Base-by-base conservation (phyloP, 1,140 invertebrate genomes). In the Trichomalopsis sarcophagae region DNA sequence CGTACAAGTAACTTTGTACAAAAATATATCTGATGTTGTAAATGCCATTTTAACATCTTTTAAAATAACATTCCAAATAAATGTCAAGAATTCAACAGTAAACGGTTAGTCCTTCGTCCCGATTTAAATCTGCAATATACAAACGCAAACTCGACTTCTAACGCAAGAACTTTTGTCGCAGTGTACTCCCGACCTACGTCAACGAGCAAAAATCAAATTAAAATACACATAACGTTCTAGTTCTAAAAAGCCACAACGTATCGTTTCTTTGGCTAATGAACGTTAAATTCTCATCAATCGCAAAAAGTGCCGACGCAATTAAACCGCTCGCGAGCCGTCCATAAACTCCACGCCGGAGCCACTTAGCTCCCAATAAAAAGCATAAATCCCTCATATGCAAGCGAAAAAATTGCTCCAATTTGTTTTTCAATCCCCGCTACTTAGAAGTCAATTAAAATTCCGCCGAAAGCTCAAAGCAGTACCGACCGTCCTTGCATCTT, bases 361-460 rank as follows among this genome's bases (percentile, higher is more conserved):
- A 71, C 23, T 71, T 71, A 71, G 10, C 11, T 71, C 27, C 30
- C 13, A 71, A 71, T 71, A 71, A 71, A 33, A 27, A 33, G 68
- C 68, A 71, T 71, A 27, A 69, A 71, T 30, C 27, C 23, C 23
- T 71, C 30, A 30, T 75, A n/a, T 13, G 73, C 33, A 36, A 6
- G 5, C 33, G 36, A 80, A 80, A 80, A 69, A 68, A 69, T 47
- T 23, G 5, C 5, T 69, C 36, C 69, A 69, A 81, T 81, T 50
- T 55, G 44, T 73, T 81, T 81, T 50, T 73, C 44, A 21, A 13
- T 47, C 11, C 50, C 6, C n/a, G 14, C 23, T 71, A 71, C 27
- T 30, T 47, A 71, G 40, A 71, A 71, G 17, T 81, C 68, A 71
- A 71, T 81, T 71, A 47, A 81, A 71, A 81, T 50, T 44, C 66